These are phyloP conservation scores for Caenorhabditis doughertyi DNA, from an alignment of 2,888 invertebrate species.

Conservation along the genomic window DNA sequence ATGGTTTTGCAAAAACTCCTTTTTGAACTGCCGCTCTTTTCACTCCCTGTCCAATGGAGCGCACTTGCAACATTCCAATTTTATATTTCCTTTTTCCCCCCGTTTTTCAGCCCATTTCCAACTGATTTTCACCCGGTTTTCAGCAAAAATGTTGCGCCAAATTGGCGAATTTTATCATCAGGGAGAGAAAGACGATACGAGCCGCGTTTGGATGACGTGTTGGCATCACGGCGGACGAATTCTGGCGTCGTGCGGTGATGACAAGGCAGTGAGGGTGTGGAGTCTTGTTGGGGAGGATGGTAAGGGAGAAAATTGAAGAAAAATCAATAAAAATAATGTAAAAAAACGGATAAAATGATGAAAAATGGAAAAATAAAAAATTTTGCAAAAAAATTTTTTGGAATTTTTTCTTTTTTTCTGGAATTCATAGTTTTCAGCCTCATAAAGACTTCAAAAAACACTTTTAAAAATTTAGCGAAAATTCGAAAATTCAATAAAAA, in stretches of 20 bases:
- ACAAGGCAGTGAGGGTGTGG: conserved; percentile 77
- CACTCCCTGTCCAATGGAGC: too few species aligned
- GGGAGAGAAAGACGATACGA: conserved; percentile 35
- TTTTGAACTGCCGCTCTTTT: too few species aligned
- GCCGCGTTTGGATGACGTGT: conserved; percentile 76
- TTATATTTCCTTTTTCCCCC: background rate
- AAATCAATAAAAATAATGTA: too few species aligned
- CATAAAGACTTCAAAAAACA: background rate
- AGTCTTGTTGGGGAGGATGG: conserved; percentile 47
- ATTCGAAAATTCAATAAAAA: too few species aligned
- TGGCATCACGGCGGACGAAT: conserved; percentile 78
- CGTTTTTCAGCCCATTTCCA: background rate
- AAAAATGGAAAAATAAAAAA: too few species aligned
- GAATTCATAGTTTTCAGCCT: too few species aligned
- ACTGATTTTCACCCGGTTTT: conserved; percentile 14
- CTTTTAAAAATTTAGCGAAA: too few species aligned
- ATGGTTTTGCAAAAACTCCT: too few species aligned
- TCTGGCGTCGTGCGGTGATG: conserved; percentile 79
- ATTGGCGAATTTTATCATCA: conserved; percentile 54
- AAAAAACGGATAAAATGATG: background rate
- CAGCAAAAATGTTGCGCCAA: conserved; percentile 51
- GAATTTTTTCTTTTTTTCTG: conserved; percentile 5
- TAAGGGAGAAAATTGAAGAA: background rate
- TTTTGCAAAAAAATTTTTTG: background rate
- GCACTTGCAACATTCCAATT: background rate